A percentile compares a stretch with the other conserved stretches of the same genome.
These are phyloP conservation scores for Pseudomyrmex dendroicus DNA, from an alignment of 1,140 invertebrate species.

Conservation along the genomic window DNA sequence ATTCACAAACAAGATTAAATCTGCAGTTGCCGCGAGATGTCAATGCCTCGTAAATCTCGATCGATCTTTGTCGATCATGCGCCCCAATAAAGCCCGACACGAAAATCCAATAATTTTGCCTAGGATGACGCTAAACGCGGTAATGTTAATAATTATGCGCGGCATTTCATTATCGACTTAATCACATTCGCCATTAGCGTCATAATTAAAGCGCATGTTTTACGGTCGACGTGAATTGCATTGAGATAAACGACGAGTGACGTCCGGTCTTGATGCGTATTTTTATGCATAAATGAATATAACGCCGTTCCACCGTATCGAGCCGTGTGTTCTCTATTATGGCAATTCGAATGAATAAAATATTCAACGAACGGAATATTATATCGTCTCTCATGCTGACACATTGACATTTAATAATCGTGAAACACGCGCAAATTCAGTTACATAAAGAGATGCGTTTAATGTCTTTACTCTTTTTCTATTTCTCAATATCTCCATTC, in stretches of 20 bases:
- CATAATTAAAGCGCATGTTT: constrained; percentile 48
- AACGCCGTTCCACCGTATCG: not conserved
- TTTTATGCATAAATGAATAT: constrained; percentile 33
- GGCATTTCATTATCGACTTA: constrained; percentile 48
- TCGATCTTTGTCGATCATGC: constrained; percentile 35
- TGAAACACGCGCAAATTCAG: no score
- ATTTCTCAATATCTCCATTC: no score
- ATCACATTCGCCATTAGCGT: constrained; percentile 35
- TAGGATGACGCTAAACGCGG: constrained; percentile 11
- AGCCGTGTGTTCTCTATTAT: not conserved
- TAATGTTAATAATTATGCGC: constrained; percentile 46
- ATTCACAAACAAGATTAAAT: constrained; percentile 2
- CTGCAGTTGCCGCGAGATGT: constrained; percentile 4
- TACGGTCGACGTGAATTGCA: constrained; percentile 18
- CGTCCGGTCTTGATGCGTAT: constrained; percentile 22
- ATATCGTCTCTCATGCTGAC: not conserved
- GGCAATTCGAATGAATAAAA: constrained; percentile 19
- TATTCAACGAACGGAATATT: not conserved
- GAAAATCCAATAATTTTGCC: constrained; percentile 41
- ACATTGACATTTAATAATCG: constrained; percentile 34
- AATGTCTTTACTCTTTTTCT: no score
- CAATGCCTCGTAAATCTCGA: constrained; percentile 23
- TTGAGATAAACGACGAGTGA: constrained; percentile 3
- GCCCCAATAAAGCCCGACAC: not conserved
- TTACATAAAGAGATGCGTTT: no score